A percentile compares a stretch with the other conserved stretches of the same genome.
phyloP scores from a whole-genome alignment of 1,140 invertebrate species.

The Liolophura sinensis region DNA sequence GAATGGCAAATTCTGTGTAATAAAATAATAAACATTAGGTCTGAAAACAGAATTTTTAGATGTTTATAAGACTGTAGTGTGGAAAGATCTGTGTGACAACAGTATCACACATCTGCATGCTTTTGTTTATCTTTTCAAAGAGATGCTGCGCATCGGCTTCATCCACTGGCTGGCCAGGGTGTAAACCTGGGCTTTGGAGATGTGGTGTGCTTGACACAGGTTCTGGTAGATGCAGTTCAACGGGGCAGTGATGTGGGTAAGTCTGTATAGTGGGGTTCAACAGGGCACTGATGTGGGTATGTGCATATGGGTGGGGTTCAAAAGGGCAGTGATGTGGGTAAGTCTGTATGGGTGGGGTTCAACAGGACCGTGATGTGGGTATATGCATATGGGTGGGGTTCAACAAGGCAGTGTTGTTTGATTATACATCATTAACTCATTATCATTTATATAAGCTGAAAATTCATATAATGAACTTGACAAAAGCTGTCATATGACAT shows the following conservation, averaged over 20 bases:
- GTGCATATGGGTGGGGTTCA: too few relatives aligned
- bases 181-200: slow-evolving; percentile 98
- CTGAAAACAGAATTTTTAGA: too few relatives aligned
- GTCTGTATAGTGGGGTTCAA: slow-evolving; percentile 7
- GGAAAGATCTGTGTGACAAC: neutral
- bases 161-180: slow-evolving; percentile 96
- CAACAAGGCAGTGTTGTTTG: too few relatives aligned
- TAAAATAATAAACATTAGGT: too few relatives aligned
- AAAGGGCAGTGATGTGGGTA: slow-evolving; percentile 71
- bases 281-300: too few relatives aligned
- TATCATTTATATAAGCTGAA: too few relatives aligned
- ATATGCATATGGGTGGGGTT: slow-evolving; percentile 27
- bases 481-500: too few relatives aligned
- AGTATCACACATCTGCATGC: neutral
- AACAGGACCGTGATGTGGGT: slow-evolving; percentile 76
- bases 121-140: slow-evolving; percentile 51
- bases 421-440: too few relatives aligned
- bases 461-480: too few relatives aligned
- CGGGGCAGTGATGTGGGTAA: slow-evolving; percentile 76
- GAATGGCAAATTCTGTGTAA: too few relatives aligned
- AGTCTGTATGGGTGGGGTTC: slow-evolving; percentile 70
- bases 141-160: slow-evolving; percentile 94
- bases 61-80: too few relatives aligned
- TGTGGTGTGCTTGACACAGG: slow-evolving; percentile 71
- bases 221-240: slow-evolving; percentile 72